phyloP scores from a whole-genome alignment of 2,797 vertebrate species.

The Chiroxiphia lanceolata region DNA sequence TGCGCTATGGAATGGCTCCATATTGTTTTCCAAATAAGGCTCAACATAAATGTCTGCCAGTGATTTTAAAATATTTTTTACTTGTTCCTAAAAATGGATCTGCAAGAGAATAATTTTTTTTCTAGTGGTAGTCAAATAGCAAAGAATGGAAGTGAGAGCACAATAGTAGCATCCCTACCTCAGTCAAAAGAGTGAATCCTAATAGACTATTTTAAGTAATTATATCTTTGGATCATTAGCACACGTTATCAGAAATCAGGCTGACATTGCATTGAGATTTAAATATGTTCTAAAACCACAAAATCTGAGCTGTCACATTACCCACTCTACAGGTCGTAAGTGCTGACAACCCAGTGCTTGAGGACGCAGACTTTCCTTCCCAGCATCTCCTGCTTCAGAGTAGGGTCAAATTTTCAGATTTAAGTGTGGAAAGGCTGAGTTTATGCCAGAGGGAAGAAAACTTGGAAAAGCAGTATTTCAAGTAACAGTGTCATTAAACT shows the following conservation, averaged over 20 bases:
- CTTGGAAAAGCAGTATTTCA: slow-evolving; percentile 39
- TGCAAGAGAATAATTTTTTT: neutral
- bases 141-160: neutral
- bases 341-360: neutral
- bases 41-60: neutral
- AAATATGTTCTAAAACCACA: neutral
- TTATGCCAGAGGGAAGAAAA: neutral
- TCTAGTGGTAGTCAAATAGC: neutral
- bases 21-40: neutral
- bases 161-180: neutral
- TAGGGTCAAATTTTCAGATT: neutral
- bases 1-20: neutral
- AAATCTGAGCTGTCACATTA: neutral
- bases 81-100: neutral
- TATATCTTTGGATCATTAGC: neutral
- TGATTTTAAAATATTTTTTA: neutral
- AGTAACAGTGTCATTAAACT: slow-evolving; percentile 18
- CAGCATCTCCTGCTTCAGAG: neutral
- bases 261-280: neutral
- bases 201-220: neutral
- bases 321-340: neutral
- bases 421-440: neutral
- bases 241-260: neutral
- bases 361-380: neutral
- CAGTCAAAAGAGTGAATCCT: neutral